Base-by-base conservation (phyloP, 2,888 invertebrate genomes). In the Teinopalpus imperialis region DNA sequence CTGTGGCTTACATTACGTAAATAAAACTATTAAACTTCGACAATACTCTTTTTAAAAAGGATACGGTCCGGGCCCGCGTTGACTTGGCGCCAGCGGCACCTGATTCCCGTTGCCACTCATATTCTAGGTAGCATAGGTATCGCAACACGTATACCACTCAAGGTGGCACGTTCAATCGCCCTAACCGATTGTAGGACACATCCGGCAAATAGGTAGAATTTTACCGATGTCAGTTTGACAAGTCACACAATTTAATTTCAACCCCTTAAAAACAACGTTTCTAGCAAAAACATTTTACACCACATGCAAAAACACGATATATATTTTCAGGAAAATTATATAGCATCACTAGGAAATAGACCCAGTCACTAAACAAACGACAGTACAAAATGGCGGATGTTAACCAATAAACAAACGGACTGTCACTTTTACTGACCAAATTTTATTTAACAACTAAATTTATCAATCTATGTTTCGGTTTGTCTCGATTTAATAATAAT, bases 31-130 rank as follows among this genome's bases (percentile, higher is more conserved):
- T 74, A 71, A 70, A 68, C 48, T 54, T 63, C 45, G 62, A 53
- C 61, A 66, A 62, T 66, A 59, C 56, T 54, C 55, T 55, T 59
- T 49, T 62, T 54, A 45, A 82, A 90, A 91, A 91, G 91, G 91
- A 91, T 91, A 91, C 91, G 89, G 71, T 77, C 81, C 90, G 75
- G 85, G 87, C 63, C 81, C 90, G 78, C 87, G 90, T 74, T 83
- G 90, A 88, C 78, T 87, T 72, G 90, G 90, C 78, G 90, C 90
- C 78, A 90, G 76, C 76, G 91, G 91, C 89, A 90, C 89, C 89
- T 90, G 91, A 81, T 91, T 92, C 81, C 90, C 91, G 86, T 91
- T 92, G 79, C 90, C 90, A 85, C 91, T 92, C 92, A 92, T 92
- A 80, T 72, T 85, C 79, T 89, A 81, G 81, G 85, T 86, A 86